Evolutionary conservation across 2,113 vertebrate species (phyloP).

Genomic region (Puntigrus tetrazona): DNA sequence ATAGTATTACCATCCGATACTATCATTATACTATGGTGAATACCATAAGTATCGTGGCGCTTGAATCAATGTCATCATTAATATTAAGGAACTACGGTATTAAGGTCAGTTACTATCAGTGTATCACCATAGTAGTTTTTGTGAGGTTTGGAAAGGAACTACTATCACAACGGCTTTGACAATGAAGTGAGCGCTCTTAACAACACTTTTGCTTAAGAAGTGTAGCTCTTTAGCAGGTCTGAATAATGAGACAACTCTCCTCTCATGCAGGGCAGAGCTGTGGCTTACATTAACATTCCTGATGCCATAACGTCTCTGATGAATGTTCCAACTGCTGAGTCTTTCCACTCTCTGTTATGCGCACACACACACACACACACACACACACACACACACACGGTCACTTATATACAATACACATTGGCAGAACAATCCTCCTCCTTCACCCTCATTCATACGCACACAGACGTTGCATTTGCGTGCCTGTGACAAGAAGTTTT

Average conservation of each 20-base stretch:
- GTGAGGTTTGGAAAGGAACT: neutral
- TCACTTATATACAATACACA: conserved; percentile 3
- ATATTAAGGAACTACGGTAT: neutral
- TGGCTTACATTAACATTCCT: conserved; percentile 46
- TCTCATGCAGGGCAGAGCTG: neutral
- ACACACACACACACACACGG: too few relatives aligned
- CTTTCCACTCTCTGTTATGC: neutral
- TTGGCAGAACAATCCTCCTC: neutral
- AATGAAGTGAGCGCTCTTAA: neutral
- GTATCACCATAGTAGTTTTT: neutral
- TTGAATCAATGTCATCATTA: neutral
- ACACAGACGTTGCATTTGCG: conserved; percentile 18
- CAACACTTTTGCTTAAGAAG: neutral
- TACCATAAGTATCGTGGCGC: too few relatives aligned
- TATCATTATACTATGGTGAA: too few relatives aligned
- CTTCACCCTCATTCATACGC: conserved; percentile 6
- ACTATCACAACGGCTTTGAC: neutral
- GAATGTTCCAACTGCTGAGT: conserved; percentile 1
- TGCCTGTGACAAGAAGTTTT: conserved; percentile 48
- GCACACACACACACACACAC: too few relatives aligned
- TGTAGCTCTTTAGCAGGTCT: neutral
- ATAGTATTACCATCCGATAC: too few relatives aligned
- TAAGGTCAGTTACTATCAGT: neutral
- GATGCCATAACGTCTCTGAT: conserved; percentile 37
- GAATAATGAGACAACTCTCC: neutral